Evolutionary conservation across 2,113 vertebrate species (phyloP).

Genomic region (Mormyrus lacerda): DNA sequence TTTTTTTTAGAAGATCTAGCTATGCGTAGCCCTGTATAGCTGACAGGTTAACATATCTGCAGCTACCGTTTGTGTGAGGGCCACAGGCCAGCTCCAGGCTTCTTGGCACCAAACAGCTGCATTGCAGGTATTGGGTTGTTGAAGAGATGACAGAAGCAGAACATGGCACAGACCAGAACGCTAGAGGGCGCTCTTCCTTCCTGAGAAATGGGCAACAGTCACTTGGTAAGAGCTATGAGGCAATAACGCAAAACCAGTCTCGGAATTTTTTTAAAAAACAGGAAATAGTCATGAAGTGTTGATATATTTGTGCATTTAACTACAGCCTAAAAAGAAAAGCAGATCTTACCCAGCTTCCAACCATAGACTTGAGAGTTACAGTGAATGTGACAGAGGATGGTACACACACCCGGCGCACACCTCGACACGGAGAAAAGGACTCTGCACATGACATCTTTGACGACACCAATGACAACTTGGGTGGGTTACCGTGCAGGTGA

Average conservation of each 20-base stretch:
- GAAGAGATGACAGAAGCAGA: slow-evolving; percentile 99
- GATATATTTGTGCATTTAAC: neutral
- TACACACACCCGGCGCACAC: too few relatives aligned
- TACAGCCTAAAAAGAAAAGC: neutral
- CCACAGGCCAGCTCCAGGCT: slow-evolving; percentile 84
- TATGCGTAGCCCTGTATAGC: neutral
- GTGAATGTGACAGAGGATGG: neutral
- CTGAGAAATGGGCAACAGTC: slow-evolving; percentile 37
- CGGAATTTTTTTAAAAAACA: neutral
- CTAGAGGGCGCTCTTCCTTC: slow-evolving; percentile 85
- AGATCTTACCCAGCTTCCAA: neutral
- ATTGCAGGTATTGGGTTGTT: slow-evolving; percentile 79
- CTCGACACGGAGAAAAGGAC: neutral
- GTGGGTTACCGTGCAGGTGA: slow-evolving; percentile 92
- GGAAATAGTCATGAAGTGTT: neutral
- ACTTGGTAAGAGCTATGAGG: neutral
- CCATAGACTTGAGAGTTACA: neutral
- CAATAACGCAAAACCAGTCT: neutral
- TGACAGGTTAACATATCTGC: neutral
- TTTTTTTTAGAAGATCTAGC: neutral
- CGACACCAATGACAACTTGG: neutral
- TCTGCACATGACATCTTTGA: too few relatives aligned
- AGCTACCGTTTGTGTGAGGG: slow-evolving; percentile 86
- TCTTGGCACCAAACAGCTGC: slow-evolving; percentile 85
- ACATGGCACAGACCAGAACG: slow-evolving; percentile 94